A percentile compares a stretch with the other conserved stretches of the same genome.
Conservation (phyloP, 2,888 invertebrate species). For the Gnatocerus cornutus region DNA sequence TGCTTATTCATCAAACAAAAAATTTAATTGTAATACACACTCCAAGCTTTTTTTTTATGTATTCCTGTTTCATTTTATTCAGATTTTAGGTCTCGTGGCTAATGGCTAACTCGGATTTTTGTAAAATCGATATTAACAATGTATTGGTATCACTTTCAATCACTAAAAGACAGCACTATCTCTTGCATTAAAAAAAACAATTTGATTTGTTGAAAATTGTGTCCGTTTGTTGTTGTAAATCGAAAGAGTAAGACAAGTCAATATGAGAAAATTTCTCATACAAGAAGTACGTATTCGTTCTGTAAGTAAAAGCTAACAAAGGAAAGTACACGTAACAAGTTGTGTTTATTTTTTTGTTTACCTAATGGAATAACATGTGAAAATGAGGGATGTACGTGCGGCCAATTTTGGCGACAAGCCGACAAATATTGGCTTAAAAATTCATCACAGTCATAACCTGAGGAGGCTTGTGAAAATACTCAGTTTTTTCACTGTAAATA, state of each 20-base stretch:
- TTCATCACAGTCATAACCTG: not conserved
- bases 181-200: too few species aligned
- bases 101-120: too few species aligned
- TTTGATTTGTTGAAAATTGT: too few species aligned
- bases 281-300: not conserved
- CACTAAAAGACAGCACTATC: too few species aligned
- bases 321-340: not conserved
- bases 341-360: not conserved
- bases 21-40: not conserved
- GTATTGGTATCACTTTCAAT: too few species aligned
- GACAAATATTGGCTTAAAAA: slow-evolving; percentile 33
- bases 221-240: not conserved
- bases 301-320: slow-evolving; percentile 1
- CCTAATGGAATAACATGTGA: not conserved
- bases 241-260: not conserved
- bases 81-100: too few species aligned
- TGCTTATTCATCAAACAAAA: not conserved
- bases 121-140: too few species aligned
- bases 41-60: too few species aligned
- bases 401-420: not conserved
- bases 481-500: slow-evolving; percentile 20
- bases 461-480: slow-evolving; percentile 3
- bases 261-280: not conserved
- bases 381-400: not conserved
- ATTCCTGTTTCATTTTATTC: too few species aligned